phyloP scores from a whole-genome alignment of 2,888 invertebrate genomes.

The Platycnemis pennipes region DNA sequence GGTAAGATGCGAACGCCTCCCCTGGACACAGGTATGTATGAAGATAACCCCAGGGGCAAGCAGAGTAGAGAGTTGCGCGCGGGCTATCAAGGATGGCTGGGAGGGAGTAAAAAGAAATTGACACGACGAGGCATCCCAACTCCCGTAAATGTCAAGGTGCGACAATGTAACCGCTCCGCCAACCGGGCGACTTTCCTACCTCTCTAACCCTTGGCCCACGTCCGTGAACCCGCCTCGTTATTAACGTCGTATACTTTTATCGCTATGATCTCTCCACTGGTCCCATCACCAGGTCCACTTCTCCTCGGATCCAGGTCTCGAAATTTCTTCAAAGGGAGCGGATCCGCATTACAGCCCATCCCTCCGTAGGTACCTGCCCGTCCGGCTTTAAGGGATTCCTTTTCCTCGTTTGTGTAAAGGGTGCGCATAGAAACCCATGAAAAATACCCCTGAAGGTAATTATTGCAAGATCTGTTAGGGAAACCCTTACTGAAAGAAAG shows the following conservation, averaged over 20 bases:
- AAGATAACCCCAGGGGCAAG: not conserved
- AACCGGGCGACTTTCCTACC: not conserved
- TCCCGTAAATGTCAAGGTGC: conserved; percentile 32
- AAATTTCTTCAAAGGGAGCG: not conserved
- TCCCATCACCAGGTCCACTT: not conserved
- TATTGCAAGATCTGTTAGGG: too few relatives aligned
- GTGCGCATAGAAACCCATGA: too few relatives aligned
- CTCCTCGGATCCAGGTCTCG: not conserved
- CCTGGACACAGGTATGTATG: not conserved
- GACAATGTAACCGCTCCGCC: conserved; percentile 1
- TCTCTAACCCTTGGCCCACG: not conserved
- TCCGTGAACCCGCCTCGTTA: not conserved
- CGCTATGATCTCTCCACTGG: not conserved
- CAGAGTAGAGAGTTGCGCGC: not conserved
- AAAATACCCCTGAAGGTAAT: too few relatives aligned
- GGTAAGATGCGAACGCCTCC: not conserved
- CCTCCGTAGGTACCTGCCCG: not conserved
- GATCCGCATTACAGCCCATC: not conserved
- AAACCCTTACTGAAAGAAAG: too few relatives aligned
- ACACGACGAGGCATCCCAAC: not conserved
- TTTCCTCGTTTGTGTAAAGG: not conserved
- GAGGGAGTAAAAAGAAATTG: not conserved
- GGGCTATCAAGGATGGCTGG: not conserved
- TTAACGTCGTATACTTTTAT: conserved; percentile 35
- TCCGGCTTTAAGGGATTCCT: not conserved